phyloP scores from a whole-genome alignment of 1,140 invertebrate species.

The Drosophila prosaltans region DNA sequence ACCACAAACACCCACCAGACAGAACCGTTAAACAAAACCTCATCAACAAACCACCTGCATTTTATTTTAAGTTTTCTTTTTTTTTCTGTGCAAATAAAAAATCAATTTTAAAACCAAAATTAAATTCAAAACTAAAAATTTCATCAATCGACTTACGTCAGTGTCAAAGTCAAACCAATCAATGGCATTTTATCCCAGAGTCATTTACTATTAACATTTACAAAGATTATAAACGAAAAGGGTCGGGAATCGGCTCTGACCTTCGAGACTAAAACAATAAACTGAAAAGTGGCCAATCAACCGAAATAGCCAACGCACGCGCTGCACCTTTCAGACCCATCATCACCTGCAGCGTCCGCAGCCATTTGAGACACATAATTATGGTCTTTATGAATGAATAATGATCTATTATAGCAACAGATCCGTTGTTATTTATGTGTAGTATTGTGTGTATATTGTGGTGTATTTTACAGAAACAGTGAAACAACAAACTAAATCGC shows the following conservation, averaged over 20 bases:
- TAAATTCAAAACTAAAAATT: constrained; percentile 20
- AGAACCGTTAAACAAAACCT: constrained; percentile 5
- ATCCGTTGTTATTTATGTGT: constrained; percentile 8
- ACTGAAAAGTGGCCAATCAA: constrained; percentile 63
- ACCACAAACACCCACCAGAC: constrained; percentile 10
- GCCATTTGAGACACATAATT: constrained; percentile 47
- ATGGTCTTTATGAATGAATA: constrained; percentile 58
- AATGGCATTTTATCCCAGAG: constrained; percentile 37
- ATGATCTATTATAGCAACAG: constrained; percentile 42
- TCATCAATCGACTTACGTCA: constrained; percentile 44
- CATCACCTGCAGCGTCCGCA: constrained; percentile 60
- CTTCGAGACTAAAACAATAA: constrained; percentile 33
- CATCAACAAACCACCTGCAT: constrained; percentile 40
- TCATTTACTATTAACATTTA: constrained; percentile 36
- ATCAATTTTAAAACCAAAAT: constrained; percentile 29
- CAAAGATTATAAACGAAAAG: constrained; percentile 7
- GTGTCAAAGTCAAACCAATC: constrained; percentile 49
- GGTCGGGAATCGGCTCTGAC: constrained; percentile 38
- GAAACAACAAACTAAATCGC: constrained; percentile 23
- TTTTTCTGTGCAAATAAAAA: constrained; percentile 47
- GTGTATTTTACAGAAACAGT: constrained; percentile 50
- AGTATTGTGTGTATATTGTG: constrained; percentile 1
- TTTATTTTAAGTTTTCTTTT: constrained; percentile 48
- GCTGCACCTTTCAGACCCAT: constrained; percentile 40
- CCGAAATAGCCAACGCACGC: constrained; percentile 41